phyloP scores from a whole-genome alignment of 2,797 vertebrate species.

The Rhinophrynus dorsalis region DNA sequence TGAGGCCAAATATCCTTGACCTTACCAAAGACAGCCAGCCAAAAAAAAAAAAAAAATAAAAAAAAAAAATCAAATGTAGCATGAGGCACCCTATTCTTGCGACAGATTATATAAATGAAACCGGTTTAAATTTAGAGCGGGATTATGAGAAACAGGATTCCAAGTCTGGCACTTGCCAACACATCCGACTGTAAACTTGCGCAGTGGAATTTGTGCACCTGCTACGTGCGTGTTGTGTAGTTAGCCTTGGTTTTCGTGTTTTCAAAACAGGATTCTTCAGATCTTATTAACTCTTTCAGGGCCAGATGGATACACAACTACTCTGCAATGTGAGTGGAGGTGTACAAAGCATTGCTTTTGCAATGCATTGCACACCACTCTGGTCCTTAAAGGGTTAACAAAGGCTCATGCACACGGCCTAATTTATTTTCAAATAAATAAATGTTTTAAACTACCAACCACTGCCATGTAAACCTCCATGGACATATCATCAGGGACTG shows the following conservation, averaged over 20 bases:
- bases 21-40: slow-evolving; percentile 1
- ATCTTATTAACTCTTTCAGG: no score
- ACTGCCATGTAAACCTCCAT: no score
- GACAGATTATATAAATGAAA: neutral
- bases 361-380: no score
- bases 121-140: slow-evolving; percentile 25
- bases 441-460: no score
- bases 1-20: slow-evolving; percentile 8
- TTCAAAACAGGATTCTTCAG: neutral
- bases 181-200: neutral
- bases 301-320: no score
- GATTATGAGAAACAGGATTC: slow-evolving; percentile 37
- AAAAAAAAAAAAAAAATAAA: slow-evolving; percentile 7
- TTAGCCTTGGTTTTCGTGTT: neutral
- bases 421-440: no score
- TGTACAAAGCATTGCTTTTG: no score
- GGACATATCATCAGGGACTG: no score
- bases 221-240: neutral
- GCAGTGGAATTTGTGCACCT: slow-evolving; percentile 10
- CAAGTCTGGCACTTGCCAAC: slow-evolving; percentile 9
- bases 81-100: slow-evolving; percentile 11
- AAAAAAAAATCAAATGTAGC: no score
- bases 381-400: no score
- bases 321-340: no score
- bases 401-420: no score